Conservation (phyloP, 2,797 vertebrate species). For the Channa striata region DNA sequence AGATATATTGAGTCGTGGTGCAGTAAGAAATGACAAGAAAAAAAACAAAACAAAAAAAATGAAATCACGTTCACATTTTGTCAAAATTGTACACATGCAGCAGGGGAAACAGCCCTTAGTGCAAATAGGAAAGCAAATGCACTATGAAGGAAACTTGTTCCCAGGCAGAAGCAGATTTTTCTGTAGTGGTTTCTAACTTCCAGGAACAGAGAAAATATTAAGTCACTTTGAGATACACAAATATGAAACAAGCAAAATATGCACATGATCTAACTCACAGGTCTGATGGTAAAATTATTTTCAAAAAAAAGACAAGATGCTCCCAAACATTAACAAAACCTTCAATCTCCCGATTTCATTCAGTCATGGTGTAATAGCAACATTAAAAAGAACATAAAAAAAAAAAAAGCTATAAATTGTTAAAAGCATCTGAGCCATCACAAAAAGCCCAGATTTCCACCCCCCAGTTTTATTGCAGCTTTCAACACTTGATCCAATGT, state of each 20-base stretch:
- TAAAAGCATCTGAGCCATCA: conserved; percentile 42
- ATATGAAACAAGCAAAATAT: conserved; percentile 4
- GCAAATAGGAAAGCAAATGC: conserved; percentile 42
- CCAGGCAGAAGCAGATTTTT: conserved; percentile 1
- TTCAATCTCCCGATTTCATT: too few species aligned
- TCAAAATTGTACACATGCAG: conserved; percentile 48
- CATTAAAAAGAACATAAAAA: conserved; percentile 20
- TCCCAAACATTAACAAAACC: conserved; percentile 29
- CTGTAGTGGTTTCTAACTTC: conserved; percentile 3
- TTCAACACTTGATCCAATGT: conserved; percentile 48
- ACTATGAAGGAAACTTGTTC: conserved; percentile 34
- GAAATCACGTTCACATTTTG: conserved; percentile 55
- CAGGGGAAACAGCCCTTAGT: conserved; percentile 72
- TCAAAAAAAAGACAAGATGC: conserved; percentile 18
- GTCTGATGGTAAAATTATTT: conserved; percentile 19
- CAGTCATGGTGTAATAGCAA: too few species aligned
- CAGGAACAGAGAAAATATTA: conserved; percentile 20
- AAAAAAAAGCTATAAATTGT: conserved; percentile 13
- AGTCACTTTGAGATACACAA: conserved; percentile 24
- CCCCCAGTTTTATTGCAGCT: conserved; percentile 46
- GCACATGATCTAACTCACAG: conserved; percentile 31
- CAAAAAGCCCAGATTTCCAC: conserved; percentile 25
- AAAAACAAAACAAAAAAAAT: conserved; percentile 1
- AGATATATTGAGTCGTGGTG: conserved; percentile 22
- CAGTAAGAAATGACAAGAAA: conserved; percentile 2